phyloP scores from a whole-genome alignment of 1,140 invertebrate genomes.

The Medauroidea extradentata region DNA sequence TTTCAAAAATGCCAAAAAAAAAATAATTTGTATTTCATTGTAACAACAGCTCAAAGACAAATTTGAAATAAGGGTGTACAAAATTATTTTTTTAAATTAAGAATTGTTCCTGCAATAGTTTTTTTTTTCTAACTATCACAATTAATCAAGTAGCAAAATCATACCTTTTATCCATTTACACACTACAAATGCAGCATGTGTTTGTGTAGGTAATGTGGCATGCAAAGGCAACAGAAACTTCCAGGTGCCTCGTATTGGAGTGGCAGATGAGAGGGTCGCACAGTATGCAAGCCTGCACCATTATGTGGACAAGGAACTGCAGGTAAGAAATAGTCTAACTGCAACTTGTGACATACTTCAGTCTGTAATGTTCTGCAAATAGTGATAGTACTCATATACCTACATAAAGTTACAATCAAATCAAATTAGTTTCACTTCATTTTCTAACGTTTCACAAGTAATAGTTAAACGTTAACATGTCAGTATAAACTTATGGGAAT shows the following conservation, averaged over 20 bases:
- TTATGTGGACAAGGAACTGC: constrained; percentile 88
- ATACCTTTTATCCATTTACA: too few relatives aligned
- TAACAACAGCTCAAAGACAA: too few relatives aligned
- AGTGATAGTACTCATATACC: not conserved
- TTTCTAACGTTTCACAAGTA: not conserved
- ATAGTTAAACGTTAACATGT: not conserved
- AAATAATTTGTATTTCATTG: too few relatives aligned
- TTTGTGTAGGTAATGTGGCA: constrained; percentile 58
- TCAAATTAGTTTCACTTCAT: too few relatives aligned
- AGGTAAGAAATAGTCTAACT: constrained; percentile 49
- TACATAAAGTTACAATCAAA: not conserved
- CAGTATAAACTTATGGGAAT: not conserved
- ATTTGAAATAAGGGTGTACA: too few relatives aligned
- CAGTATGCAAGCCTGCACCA: constrained; percentile 89
- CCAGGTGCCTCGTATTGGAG: constrained; percentile 75
- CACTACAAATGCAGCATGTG: too few relatives aligned
- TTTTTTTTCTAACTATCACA: too few relatives aligned
- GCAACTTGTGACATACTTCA: too few relatives aligned
- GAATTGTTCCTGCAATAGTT: too few relatives aligned
- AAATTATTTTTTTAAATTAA: too few relatives aligned
- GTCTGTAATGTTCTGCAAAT: not conserved
- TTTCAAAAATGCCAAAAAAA: too few relatives aligned
- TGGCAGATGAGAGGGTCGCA: constrained; percentile 83
- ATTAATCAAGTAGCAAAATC: too few relatives aligned
- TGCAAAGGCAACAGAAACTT: constrained; percentile 75